Conservation (phyloP, 2,113 vertebrate genomes). For the Lucifuga dentata region DNA sequence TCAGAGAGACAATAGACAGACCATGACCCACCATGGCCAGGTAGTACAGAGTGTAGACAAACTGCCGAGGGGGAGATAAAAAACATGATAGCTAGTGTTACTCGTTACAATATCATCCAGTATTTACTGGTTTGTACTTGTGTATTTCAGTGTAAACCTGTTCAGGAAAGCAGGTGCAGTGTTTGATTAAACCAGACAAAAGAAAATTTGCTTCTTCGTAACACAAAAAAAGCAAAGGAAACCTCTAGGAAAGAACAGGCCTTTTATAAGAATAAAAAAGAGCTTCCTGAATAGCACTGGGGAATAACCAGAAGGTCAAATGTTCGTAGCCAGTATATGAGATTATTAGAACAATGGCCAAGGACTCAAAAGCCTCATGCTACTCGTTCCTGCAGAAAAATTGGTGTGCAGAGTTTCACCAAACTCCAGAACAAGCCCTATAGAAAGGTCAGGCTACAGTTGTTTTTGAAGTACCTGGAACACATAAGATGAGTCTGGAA, state of each 20-base stretch:
- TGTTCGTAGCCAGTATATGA: background rate
- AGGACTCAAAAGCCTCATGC: background rate
- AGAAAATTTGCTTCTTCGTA: background rate
- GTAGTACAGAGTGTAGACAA: slow-evolving; percentile 78
- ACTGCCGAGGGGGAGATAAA: slow-evolving; percentile 70
- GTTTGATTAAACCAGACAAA: background rate
- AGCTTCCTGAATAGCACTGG: background rate
- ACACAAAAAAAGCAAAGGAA: background rate
- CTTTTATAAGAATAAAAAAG: slow-evolving; percentile 6
- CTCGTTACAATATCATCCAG: no score
- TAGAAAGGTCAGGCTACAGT: no score
- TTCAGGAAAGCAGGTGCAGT: background rate
- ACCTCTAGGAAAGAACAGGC: slow-evolving; percentile 15
- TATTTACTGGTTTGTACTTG: no score
- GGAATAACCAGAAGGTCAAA: background rate
- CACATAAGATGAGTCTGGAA: no score
- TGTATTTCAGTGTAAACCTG: background rate
- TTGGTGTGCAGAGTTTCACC: no score
- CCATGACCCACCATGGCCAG: slow-evolving; percentile 81
- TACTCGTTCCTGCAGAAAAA: no score
- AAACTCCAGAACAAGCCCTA: no score
- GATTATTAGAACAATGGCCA: background rate
- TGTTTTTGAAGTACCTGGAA: no score
- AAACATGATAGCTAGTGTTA: no score
- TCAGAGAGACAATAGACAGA: slow-evolving; percentile 82